Percentiles rank a stretch among this genome's conserved stretches.
Conservation (phyloP, 2,797 vertebrate species). For the Arremon aurantiirostris region DNA sequence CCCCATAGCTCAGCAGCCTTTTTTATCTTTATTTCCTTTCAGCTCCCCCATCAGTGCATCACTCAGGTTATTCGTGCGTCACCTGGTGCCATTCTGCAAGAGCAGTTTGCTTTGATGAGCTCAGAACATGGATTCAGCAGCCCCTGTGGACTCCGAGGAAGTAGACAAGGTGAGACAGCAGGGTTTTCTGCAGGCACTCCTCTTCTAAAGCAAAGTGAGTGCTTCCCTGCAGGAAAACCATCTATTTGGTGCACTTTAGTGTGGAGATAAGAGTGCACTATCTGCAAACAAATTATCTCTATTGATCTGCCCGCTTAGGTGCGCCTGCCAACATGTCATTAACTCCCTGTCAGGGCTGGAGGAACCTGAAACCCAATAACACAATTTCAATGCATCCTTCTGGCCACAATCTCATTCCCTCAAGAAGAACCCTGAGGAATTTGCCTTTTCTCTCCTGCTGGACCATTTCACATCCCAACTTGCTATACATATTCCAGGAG, state of each 20-base stretch:
- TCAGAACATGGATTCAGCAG: accelerated
- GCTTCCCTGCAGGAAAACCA: background rate
- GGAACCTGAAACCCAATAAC: background rate
- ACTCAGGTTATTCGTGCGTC: background rate
- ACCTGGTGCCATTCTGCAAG: background rate
- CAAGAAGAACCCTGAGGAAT: background rate
- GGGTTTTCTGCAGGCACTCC: background rate
- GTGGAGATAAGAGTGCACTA: background rate
- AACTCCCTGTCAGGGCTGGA: background rate
- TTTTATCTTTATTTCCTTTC: background rate
- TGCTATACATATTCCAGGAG: background rate
- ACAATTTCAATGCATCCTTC: background rate
- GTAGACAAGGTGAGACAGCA: background rate
- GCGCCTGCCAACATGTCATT: slow-evolving; percentile 4
- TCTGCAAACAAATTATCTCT: slow-evolving; percentile 9
- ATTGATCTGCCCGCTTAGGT: background rate
- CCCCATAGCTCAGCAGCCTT: background rate
- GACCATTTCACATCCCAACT: background rate
- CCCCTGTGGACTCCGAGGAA: background rate
- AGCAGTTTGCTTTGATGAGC: background rate
- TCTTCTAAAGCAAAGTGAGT: background rate
- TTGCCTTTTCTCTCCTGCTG: background rate
- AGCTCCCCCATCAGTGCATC: background rate
- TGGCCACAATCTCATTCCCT: background rate
- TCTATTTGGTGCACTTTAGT: background rate